Conservation (phyloP, 2,888 invertebrate genomes). For the Aphodius granarius region DNA sequence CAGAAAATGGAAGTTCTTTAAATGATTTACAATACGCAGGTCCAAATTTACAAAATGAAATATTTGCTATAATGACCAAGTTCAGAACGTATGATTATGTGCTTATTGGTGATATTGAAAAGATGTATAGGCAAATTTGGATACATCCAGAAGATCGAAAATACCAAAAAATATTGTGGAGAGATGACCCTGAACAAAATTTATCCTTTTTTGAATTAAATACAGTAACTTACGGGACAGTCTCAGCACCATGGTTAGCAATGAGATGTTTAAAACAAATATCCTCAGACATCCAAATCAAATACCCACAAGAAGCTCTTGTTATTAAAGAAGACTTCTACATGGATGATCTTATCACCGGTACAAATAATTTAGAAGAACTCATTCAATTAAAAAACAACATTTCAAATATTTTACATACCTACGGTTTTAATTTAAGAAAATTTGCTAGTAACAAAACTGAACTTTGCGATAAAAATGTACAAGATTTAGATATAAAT, state of each 20-base stretch:
- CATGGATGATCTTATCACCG: constrained; percentile 18
- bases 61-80: constrained; percentile 4
- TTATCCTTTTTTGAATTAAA: constrained; percentile 27
- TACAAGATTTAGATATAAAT: not conserved
- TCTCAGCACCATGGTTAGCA: constrained; percentile 16
- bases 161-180: constrained; percentile 36
- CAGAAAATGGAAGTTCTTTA: constrained; percentile 3
- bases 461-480: not conserved
- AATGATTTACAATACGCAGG: constrained; percentile 13
- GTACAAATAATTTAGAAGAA: not conserved
- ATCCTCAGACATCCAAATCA: not conserved
- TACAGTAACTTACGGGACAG: constrained; percentile 28
- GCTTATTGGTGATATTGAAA: constrained; percentile 1
- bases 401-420: not conserved
- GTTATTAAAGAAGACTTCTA: constrained; percentile 16
- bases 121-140: constrained; percentile 36
- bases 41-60: constrained; percentile 15
- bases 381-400: not conserved
- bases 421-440: not conserved
- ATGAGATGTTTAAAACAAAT: constrained; percentile 12
- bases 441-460: not conserved
- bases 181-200: constrained; percentile 23
- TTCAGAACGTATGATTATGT: constrained; percentile 13
- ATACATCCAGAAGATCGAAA: constrained; percentile 32
- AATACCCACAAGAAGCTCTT: not conserved